These are phyloP conservation scores for Poecilia latipinna DNA, from an alignment of 2,113 vertebrate genomes.

Conservation along the genomic window DNA sequence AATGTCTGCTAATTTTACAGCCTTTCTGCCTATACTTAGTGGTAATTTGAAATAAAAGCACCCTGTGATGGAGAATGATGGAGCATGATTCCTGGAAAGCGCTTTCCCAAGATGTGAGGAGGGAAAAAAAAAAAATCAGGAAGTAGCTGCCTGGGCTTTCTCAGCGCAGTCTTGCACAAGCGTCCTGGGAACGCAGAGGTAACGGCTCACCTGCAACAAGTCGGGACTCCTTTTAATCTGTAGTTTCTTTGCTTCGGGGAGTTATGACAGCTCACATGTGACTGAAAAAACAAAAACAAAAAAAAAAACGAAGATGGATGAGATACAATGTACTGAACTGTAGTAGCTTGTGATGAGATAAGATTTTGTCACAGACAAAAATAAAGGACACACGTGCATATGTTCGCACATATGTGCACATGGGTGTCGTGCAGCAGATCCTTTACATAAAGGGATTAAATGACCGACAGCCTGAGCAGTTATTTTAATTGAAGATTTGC, in stretches of 20 bases:
- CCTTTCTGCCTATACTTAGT: slow-evolving; percentile 60
- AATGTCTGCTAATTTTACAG: slow-evolving; percentile 36
- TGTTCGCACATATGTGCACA: slow-evolving; percentile 14
- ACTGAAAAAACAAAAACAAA: neutral
- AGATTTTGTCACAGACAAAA: slow-evolving; percentile 28
- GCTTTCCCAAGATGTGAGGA: slow-evolving; percentile 67
- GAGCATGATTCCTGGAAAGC: slow-evolving; percentile 70
- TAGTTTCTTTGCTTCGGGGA: slow-evolving; percentile 22
- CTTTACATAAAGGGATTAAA: slow-evolving; percentile 76
- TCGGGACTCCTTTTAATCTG: slow-evolving; percentile 52
- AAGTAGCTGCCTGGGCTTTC: slow-evolving; percentile 66
- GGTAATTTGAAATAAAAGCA: slow-evolving; percentile 64
- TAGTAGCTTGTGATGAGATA: slow-evolving; percentile 47
- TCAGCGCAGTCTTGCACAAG: slow-evolving; percentile 43
- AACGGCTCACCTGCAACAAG: slow-evolving; percentile 61
- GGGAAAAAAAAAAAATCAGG: slow-evolving; percentile 51
- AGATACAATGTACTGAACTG: slow-evolving; percentile 43
- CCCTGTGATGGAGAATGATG: slow-evolving; percentile 33
- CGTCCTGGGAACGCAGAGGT: slow-evolving; percentile 52
- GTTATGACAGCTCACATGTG: slow-evolving; percentile 24
- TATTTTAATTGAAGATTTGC: slow-evolving; percentile 79
- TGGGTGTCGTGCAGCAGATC: slow-evolving; percentile 26
- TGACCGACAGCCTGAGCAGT: slow-evolving; percentile 57
- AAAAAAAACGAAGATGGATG: slow-evolving; percentile 7
- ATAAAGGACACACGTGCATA: slow-evolving; percentile 2